Evolutionary conservation across 2,797 vertebrate genomes (phyloP).

Genomic region (Rachycentron canadum): DNA sequence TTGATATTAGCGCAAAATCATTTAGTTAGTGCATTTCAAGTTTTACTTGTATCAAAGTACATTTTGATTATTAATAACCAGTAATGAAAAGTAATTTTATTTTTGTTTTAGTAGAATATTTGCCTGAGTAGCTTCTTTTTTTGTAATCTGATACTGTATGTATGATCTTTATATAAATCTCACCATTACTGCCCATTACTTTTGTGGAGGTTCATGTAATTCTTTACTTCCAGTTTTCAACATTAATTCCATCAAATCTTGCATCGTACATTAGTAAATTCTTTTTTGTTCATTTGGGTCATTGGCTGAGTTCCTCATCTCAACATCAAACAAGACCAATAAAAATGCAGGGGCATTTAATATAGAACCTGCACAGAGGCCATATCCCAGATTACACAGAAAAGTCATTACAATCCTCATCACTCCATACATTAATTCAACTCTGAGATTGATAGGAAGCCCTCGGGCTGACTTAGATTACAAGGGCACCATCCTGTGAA

Average conservation of each 20-base stretch:
- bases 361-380: constrained; percentile 40
- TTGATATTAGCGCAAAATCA: no score
- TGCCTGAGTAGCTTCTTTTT: no score
- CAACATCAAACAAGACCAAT: constrained; percentile 54
- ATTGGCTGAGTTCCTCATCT: constrained; percentile 7
- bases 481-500: constrained; percentile 61
- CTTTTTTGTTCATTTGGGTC: background rate
- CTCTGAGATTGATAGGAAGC: constrained; percentile 63
- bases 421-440: constrained; percentile 63
- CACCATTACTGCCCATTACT: background rate
- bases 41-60: no score
- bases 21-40: no score
- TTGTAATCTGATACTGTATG: background rate
- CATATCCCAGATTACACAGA: constrained; percentile 70
- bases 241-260: background rate
- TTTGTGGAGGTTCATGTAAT: background rate
- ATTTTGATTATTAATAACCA: no score
- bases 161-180: background rate
- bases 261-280: background rate
- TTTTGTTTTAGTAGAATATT: no score
- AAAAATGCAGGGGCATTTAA: constrained; percentile 38
- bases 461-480: constrained; percentile 68
- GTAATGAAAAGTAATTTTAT: no score
- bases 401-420: constrained; percentile 68
- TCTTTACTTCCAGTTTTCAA: background rate